Conservation (phyloP, 92 coral and sea anemone genomes). For the Ricordea florida region DNA sequence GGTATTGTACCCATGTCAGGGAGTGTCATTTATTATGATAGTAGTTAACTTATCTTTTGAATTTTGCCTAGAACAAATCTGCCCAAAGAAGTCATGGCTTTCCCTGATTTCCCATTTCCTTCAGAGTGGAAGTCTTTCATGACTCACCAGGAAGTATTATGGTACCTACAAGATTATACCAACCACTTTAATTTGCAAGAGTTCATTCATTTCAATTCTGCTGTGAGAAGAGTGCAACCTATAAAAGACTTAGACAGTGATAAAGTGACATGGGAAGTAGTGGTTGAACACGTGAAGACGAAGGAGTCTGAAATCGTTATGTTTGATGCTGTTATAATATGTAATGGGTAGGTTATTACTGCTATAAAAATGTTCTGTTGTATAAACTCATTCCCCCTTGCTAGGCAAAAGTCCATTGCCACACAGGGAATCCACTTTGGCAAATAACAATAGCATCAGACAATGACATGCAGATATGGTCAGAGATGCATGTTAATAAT, state of each 20-base stretch:
- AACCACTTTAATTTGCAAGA: constrained; percentile 47
- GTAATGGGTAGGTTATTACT: constrained; percentile 65
- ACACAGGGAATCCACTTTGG: no score
- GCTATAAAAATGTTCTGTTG: no score
- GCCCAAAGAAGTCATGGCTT: constrained; percentile 78
- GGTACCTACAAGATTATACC: constrained; percentile 60
- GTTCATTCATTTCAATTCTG: constrained; percentile 47
- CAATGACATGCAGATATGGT: no score
- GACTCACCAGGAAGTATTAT: constrained; percentile 21
- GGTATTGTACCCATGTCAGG: no score
- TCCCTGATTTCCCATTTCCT: constrained; percentile 72
- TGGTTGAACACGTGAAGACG: no score
- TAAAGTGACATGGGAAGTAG: constrained; percentile 57
- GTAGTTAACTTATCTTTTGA: no score
- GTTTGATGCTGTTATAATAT: constrained; percentile 71
- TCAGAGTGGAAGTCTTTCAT: constrained; percentile 44
- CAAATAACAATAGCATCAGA: no score
- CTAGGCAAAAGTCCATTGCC: no score
- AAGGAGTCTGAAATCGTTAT: no score
- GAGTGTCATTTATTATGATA: no score
- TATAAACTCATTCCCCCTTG: no score
- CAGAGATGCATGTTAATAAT: no score
- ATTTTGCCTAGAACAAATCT: constrained; percentile 83
- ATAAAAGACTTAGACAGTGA: not conserved
- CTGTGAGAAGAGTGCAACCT: constrained; percentile 54